Percentiles rank a stretch among this genome's conserved stretches.
Conservation (phyloP, 1,140 invertebrate species). For the Platyura marginata region DNA sequence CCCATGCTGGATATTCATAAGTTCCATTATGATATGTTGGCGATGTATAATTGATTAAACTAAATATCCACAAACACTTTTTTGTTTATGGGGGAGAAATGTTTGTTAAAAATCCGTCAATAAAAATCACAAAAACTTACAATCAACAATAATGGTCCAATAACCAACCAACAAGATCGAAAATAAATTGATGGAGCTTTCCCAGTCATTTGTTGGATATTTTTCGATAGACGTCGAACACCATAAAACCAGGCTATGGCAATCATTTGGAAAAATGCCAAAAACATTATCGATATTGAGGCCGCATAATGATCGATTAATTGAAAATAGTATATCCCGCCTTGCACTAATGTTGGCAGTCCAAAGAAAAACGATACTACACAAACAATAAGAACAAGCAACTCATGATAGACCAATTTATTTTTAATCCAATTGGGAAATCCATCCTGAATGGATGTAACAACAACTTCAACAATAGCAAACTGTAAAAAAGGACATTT, state of each 20-base stretch:
- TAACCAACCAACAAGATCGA: slow-evolving; percentile 65
- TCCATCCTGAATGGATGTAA: slow-evolving; percentile 80
- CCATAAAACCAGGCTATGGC: slow-evolving; percentile 85
- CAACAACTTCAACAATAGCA: slow-evolving; percentile 79
- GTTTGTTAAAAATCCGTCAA: neutral
- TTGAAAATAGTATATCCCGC: slow-evolving; percentile 85
- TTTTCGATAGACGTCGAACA: slow-evolving; percentile 53
- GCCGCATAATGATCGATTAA: slow-evolving; percentile 84
- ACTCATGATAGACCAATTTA: slow-evolving; percentile 66
- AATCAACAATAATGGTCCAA: slow-evolving; percentile 62
- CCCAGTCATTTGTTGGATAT: slow-evolving; percentile 79
- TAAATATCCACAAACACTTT: slow-evolving; percentile 69
- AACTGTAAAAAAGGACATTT: slow-evolving; percentile 48
- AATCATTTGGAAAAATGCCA: slow-evolving; percentile 82
- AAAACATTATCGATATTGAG: slow-evolving; percentile 75
- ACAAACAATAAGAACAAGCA: slow-evolving; percentile 68
- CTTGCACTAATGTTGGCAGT: slow-evolving; percentile 68
- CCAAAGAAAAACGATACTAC: slow-evolving; percentile 66
- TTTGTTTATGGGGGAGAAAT: slow-evolving; percentile 10
- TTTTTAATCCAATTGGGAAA: slow-evolving; percentile 68
- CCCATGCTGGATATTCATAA: slow-evolving; percentile 69
- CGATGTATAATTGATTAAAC: slow-evolving; percentile 67
- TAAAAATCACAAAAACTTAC: slow-evolving; percentile 27
- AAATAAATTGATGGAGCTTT: slow-evolving; percentile 58
- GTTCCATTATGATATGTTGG: slow-evolving; percentile 58